Percentiles rank a stretch among this genome's conserved stretches.
phyloP scores from a whole-genome alignment of 2,888 invertebrate species.

The Coleophora flavipennella region DNA sequence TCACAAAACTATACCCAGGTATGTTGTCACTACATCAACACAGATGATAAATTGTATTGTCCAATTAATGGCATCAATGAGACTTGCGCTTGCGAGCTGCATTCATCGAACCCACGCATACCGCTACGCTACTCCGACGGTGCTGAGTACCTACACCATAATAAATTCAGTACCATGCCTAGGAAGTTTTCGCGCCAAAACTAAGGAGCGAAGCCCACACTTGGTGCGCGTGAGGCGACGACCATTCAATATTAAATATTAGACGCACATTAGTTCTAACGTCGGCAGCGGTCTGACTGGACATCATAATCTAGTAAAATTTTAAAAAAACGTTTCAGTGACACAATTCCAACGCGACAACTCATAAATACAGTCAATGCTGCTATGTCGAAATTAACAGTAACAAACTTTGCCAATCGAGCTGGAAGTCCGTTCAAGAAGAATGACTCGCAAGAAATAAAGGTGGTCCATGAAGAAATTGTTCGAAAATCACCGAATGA shows the following conservation, averaged over 20 bases:
- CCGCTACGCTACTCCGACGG: slow-evolving; percentile 33
- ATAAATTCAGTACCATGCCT: slow-evolving; percentile 64
- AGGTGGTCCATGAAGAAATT: slow-evolving; percentile 41
- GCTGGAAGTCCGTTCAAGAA: slow-evolving; percentile 31
- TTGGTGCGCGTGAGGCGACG: slow-evolving; percentile 35
- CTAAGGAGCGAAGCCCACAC: slow-evolving; percentile 68
- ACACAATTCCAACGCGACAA: too few relatives aligned
- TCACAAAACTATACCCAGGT: too few relatives aligned
- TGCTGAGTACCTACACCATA: slow-evolving; percentile 32
- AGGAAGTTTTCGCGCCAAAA: slow-evolving; percentile 63
- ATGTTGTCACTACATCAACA: too few relatives aligned
- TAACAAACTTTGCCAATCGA: slow-evolving; percentile 51
- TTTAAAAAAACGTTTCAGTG: too few relatives aligned
- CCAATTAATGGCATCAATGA: slow-evolving; percentile 4
- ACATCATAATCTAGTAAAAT: slow-evolving; percentile 31
- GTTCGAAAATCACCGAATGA: slow-evolving; percentile 46
- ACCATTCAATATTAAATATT: slow-evolving; percentile 42
- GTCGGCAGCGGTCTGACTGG: slow-evolving; percentile 42
- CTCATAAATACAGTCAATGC: slow-evolving; percentile 26
- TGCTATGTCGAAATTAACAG: slow-evolving; percentile 50
- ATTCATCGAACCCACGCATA: not conserved
- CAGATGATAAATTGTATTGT: too few relatives aligned
- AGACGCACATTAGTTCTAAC: slow-evolving; percentile 43
- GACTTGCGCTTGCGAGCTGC: slow-evolving; percentile 25
- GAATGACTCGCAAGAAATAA: slow-evolving; percentile 17